Base-by-base conservation (phyloP, 2,797 vertebrate genomes). In the Gymnothorax reevesii region DNA sequence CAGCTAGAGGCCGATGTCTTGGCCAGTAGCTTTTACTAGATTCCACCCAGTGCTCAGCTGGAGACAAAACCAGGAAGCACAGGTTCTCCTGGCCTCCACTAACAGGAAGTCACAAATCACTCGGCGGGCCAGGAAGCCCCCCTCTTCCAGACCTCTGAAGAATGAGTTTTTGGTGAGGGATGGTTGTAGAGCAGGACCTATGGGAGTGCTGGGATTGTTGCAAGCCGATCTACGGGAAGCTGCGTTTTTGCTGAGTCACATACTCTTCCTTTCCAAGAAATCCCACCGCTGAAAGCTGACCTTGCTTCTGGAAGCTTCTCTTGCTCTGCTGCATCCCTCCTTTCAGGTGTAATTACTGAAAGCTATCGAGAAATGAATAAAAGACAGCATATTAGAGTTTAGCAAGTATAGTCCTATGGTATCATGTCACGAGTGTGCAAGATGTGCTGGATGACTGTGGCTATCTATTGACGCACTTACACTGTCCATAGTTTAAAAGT, bases 1-100 rank as follows among this genome's bases (percentile, higher is more conserved):
- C 52, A 52, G 52, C 13, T 90, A 87, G 22, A 83, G 90, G 91
- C 88, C 77, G 91, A 91, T 94, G 93, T 94, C 90, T 93, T 92
- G 94, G 95, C 92, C 90, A 88, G 64, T 85, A 93, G 94, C 92
- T 92, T 93, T 93, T 90, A 90, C 89, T 88, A 92, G 94, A 94
- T 93, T 52, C 62, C 52, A 5, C 22, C 62, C 25, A 17, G 57
- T 20, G 22, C 83, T 42, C 93, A 94, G 92, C 60, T 69, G 22
- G 60, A 85, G 87, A 92, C 88, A 89, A 91, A 91, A 90, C 87
- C 88, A 90, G 87, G 88, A 91, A 90, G 82, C 83, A 83, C 85
- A 75, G 2, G n/a, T 59, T 87, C 83, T 62, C 77, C 90, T 87
- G 88, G 73, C 87, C 86, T 88, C 88, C 6, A 89, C 90, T 91